These are phyloP conservation scores for Pseudanteris insignis DNA, from an alignment of 2,888 invertebrate genomes.

Conservation along the genomic window DNA sequence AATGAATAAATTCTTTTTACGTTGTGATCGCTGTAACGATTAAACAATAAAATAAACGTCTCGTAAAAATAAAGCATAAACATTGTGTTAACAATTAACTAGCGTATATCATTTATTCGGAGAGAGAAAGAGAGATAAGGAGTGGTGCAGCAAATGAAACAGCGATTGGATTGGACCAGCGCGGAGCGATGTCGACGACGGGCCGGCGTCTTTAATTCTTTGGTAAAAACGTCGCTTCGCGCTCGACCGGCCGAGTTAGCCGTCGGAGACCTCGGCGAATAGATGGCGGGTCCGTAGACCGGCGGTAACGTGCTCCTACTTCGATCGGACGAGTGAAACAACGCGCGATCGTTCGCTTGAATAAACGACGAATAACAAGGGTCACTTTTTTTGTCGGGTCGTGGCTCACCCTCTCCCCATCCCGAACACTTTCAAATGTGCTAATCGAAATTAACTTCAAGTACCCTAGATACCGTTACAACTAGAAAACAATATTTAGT, in stretches of 20 bases:
- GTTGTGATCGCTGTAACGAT: conserved; percentile 4
- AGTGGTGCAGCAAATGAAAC: conserved; percentile 29
- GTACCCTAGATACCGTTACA: conserved; percentile 40
- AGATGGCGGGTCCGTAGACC: conserved; percentile 21
- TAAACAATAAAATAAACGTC: conserved; percentile 22
- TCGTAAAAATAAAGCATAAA: conserved; percentile 29
- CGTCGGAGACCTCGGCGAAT: conserved; percentile 1
- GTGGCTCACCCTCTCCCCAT: conserved; percentile 7
- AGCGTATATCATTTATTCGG: conserved; percentile 13
- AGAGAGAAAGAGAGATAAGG: conserved; percentile 2
- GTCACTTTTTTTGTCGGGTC: conserved; percentile 9
- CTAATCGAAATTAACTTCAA: conserved; percentile 19
- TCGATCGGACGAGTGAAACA: conserved; percentile 7
- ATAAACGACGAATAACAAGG: conserved; percentile 13
- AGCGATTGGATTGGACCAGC: conserved; percentile 12
- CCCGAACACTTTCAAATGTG: conserved; percentile 6
- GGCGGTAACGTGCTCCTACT: conserved; percentile 6
- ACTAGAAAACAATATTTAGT: conserved; percentile 37
- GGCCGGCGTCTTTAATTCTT: conserved; percentile 32
- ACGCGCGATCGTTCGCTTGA: conserved; percentile 6
- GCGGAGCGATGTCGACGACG: conserved; percentile 39
- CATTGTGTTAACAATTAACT: conserved; percentile 31
- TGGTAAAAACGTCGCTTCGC: conserved; percentile 38
- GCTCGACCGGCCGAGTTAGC: background rate
- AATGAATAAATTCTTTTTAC: background rate